Evolutionary conservation across 2,888 invertebrate genomes (phyloP).

Genomic region (Cryptocephalus primarius): DNA sequence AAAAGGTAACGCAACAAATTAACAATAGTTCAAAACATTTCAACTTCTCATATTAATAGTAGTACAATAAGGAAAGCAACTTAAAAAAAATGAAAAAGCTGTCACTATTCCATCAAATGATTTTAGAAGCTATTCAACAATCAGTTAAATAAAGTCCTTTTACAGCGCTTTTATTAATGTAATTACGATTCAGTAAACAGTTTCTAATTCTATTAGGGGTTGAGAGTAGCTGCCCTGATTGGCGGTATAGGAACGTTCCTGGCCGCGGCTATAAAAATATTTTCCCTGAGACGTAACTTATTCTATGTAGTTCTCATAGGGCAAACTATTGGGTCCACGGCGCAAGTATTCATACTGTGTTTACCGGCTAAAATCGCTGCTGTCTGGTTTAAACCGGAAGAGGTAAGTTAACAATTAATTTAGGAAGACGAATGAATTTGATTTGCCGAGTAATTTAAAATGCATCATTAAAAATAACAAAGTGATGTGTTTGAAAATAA

Average conservation of each 20-base stretch:
- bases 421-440: too few relatives aligned
- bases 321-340: conserved; percentile 72
- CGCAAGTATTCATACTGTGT: conserved; percentile 85
- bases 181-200: too few relatives aligned
- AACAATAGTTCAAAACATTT: too few relatives aligned
- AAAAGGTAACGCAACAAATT: conserved; percentile 52
- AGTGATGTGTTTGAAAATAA: too few relatives aligned
- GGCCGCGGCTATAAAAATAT: conserved; percentile 83
- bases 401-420: conserved; percentile 66
- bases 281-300: conserved; percentile 66
- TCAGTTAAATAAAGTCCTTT: too few relatives aligned
- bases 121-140: neutral
- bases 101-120: neutral
- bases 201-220: conserved; percentile 48
- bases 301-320: conserved; percentile 81
- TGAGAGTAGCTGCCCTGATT: conserved; percentile 65
- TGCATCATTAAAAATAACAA: too few relatives aligned
- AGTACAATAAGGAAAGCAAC: too few relatives aligned
- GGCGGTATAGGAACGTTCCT: conserved; percentile 75
- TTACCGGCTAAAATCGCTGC: conserved; percentile 87
- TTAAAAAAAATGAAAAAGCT: neutral
- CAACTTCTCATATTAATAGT: too few relatives aligned
- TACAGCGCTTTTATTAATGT: too few relatives aligned
- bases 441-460: too few relatives aligned
- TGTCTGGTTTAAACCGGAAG: conserved; percentile 92